phyloP scores from a whole-genome alignment of 2,113 vertebrate species.

The Corythoichthys intestinalis region DNA sequence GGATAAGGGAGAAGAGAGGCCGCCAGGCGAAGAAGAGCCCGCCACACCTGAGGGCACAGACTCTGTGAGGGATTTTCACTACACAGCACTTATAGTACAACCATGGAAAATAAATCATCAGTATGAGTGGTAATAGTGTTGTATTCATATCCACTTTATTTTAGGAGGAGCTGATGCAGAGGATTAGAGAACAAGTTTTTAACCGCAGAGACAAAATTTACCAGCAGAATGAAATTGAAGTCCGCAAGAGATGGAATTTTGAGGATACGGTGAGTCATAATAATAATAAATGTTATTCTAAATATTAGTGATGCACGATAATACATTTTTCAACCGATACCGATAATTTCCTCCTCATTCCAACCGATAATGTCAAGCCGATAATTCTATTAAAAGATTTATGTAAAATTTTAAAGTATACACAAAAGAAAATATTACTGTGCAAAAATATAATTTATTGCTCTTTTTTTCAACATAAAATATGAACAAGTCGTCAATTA shows the following conservation, averaged over 20 bases:
- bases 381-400: too few species aligned
- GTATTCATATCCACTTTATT: neutral
- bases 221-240: slow-evolving; percentile 76
- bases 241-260: slow-evolving; percentile 80
- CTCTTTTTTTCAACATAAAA: too few species aligned
- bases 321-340: too few species aligned
- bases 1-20: slow-evolving; percentile 69
- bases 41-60: slow-evolving; percentile 57
- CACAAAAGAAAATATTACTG: too few species aligned
- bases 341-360: too few species aligned
- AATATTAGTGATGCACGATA: too few species aligned
- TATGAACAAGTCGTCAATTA: too few species aligned
- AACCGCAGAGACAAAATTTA: slow-evolving; percentile 71
- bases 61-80: slow-evolving; percentile 49
- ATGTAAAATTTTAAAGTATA: too few species aligned
- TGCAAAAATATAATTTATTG: too few species aligned
- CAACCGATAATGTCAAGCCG: too few species aligned
- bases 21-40: slow-evolving; percentile 75
- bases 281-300: too few species aligned
- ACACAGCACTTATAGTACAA: neutral
- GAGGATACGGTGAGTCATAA: slow-evolving; percentile 75
- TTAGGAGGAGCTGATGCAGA: slow-evolving; percentile 75
- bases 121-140: neutral
- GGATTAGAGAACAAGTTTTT: slow-evolving; percentile 74
- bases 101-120: neutral